phyloP scores from a whole-genome alignment of 2,113 vertebrate genomes.

The Bos indicus region DNA sequence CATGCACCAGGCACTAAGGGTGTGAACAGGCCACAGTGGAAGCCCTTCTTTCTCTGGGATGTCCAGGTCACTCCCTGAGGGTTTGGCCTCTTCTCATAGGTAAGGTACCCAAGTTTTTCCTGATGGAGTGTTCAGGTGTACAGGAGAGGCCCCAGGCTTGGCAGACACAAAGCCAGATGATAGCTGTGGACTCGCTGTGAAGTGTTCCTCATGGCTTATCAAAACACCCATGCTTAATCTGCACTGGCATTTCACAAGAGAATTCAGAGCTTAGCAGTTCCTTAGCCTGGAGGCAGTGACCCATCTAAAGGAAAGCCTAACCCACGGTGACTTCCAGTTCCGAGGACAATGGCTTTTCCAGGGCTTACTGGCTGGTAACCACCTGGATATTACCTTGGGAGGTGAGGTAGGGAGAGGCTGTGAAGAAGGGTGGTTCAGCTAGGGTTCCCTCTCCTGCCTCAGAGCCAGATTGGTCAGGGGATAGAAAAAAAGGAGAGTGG shows the following conservation, averaged over 20 bases:
- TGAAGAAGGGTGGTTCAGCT: neutral
- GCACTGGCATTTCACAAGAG: neutral
- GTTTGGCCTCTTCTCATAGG: neutral
- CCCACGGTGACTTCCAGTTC: slow-evolving; percentile 1
- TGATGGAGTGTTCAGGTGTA: neutral
- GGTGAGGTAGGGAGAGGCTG: neutral
- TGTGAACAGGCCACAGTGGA: neutral
- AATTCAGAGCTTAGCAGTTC: neutral
- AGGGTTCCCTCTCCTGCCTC: neutral
- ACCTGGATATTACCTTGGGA: neutral
- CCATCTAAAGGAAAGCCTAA: slow-evolving; percentile 9
- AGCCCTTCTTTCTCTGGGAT: neutral
- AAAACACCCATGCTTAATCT: neutral
- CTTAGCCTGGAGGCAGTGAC: neutral
- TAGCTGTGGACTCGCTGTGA: neutral
- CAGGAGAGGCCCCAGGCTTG: neutral
- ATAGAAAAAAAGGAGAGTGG: neutral
- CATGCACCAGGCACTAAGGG: neutral
- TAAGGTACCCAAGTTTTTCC: neutral
- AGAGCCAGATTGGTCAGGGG: neutral
- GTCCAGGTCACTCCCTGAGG: neutral
- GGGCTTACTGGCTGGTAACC: neutral
- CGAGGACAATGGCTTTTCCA: slow-evolving; percentile 44
- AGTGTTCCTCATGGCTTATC: neutral
- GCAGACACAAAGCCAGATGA: neutral